phyloP scores from a whole-genome alignment of 1,140 invertebrate genomes.

The Leptonema lineaticorne region DNA sequence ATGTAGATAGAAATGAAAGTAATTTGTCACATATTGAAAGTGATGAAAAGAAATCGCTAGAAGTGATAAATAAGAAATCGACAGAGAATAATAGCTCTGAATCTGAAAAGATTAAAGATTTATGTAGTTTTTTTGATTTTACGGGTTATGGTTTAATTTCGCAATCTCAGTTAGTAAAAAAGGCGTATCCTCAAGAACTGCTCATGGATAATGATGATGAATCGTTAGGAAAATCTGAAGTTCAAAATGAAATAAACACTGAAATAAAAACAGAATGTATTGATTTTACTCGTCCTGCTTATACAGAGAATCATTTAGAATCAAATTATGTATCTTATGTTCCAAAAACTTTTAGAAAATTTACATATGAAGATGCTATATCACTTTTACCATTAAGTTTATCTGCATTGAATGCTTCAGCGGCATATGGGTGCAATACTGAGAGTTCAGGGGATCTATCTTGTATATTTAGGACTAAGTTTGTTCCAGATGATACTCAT shows the following conservation, averaged over 20 bases:
- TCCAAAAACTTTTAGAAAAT: conserved; percentile 44
- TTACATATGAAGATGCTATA: conserved; percentile 46
- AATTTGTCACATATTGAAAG: conserved; percentile 15
- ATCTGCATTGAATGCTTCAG: conserved; percentile 34
- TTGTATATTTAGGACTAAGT: conserved; percentile 39
- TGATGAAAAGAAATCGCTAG: conserved; percentile 22
- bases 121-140: neutral
- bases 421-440: conserved; percentile 19
- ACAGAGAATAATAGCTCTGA: neutral
- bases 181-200: neutral
- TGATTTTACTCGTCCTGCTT: neutral
- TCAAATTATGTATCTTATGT: neutral
- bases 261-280: conserved; percentile 6
- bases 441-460: conserved; percentile 37
- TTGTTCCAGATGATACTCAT: neutral
- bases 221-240: neutral
- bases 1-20: conserved; percentile 37
- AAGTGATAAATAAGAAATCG: conserved; percentile 20
- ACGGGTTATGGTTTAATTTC: neutral
- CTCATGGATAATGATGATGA: neutral
- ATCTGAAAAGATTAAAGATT: neutral
- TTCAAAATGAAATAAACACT: conserved; percentile 31
- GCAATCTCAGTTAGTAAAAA: neutral
- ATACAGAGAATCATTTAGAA: conserved; percentile 10
- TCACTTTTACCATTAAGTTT: conserved; percentile 37